These are phyloP conservation scores for Halocynthia aurantium DNA, from an alignment of 23 tunicate genomes.

Conservation along the genomic window DNA sequence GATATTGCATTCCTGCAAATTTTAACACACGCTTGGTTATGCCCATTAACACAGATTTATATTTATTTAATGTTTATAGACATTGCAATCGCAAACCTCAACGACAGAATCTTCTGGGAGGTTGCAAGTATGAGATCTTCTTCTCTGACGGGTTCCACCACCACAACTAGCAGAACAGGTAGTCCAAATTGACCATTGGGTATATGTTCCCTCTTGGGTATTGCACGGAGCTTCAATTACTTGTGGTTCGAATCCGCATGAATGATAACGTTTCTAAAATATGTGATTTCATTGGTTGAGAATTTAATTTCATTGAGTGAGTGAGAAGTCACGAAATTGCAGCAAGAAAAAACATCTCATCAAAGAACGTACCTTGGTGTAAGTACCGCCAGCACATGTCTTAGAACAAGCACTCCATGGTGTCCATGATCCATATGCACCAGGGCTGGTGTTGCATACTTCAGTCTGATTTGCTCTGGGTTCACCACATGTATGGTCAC, in stretches of 20 bases:
- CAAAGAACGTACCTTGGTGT: conserved; percentile 31
- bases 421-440: conserved; percentile 32
- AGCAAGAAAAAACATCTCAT: neutral
- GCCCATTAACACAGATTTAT: no score
- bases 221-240: conserved; percentile 52
- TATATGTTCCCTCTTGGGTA: conserved; percentile 44
- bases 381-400: conserved; percentile 63
- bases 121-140: conserved; percentile 12
- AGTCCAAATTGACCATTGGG: conserved; percentile 13
- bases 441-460: conserved; percentile 17
- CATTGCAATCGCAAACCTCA: conserved; percentile 7
- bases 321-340: no score
- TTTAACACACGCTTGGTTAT: no score
- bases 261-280: no score
- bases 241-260: conserved; percentile 25
- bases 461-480: conserved; percentile 21
- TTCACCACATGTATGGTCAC: conserved; percentile 68
- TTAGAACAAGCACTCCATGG: conserved; percentile 22
- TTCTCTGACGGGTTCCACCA: conserved; percentile 20
- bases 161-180: conserved; percentile 35
- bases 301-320: neutral
- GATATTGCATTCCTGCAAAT: conserved; percentile 50
- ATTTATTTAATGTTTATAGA: no score
- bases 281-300: no score
- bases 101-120: conserved; percentile 23